Evolutionary conservation across 2,113 vertebrate genomes (phyloP), one percentile per base, ranked within the genome.

Genomic region (Mugil cephalus): DNA sequence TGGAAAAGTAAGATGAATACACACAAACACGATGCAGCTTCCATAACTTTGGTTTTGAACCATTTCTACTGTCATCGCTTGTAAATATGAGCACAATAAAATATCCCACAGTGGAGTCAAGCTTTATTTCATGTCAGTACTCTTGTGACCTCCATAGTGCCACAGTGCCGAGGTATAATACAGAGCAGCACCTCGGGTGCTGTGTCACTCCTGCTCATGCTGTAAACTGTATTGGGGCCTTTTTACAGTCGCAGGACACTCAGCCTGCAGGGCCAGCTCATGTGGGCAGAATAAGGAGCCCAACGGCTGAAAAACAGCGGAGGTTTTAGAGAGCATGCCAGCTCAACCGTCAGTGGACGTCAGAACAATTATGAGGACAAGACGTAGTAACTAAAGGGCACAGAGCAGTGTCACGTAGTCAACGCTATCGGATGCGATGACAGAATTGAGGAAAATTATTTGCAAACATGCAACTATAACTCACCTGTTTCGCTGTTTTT

Each of bases 301-400:
- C 13, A n/a, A 18, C n/a, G 30, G 63, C 47, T 66, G 15, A 17
- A 52, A 42, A 4, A 7, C 36, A 55, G 58, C 11, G n/a, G n/a
- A 51, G 38, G 40, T 46, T 43, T 54, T 15, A 15, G 8, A 58
- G 42, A 40, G 46, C 12, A 1, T 47, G 42, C 43, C 17, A 46
- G 55, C 19, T 50, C 50, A 36, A 54, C 39, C 58, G n/a, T 36
- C 55, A 77, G 52, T 54, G 36, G 14, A 69, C 65, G 75, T 77
- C 75, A 80, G 39, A 80, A 65, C 17, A 62, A 63, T 80, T 19
- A 59, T 2, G 7, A 79, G 46, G 36, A 59, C 18, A 9, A n/a
- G 36, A 21, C 48, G 42, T 66, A 53, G 79, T 78, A 69, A 74
- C 74, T 64, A 30, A 74, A 76, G 35, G 54, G 34, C 69, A 62